phyloP scores from a whole-genome alignment of 2,888 invertebrate genomes.

The Melanostoma scalare region DNA sequence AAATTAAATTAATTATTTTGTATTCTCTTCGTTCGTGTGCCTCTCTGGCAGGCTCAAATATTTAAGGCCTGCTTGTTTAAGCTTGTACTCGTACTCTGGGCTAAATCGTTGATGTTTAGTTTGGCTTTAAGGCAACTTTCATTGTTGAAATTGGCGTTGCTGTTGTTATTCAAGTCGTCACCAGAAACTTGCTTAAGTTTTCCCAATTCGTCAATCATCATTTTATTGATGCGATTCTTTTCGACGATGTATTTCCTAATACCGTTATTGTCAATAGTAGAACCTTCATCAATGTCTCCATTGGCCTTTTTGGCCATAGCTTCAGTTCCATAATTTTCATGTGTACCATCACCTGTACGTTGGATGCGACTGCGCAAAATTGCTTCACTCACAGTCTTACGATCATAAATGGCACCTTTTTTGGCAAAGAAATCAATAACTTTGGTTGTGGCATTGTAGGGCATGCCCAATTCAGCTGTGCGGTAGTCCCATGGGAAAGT shows the following conservation, averaged over 20 bases:
- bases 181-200: constrained; percentile 62
- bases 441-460: constrained; percentile 85
- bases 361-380: constrained; percentile 83
- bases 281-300: constrained; percentile 53
- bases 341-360: constrained; percentile 87
- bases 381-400: constrained; percentile 79
- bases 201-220: constrained; percentile 71
- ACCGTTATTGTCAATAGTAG: constrained; percentile 54
- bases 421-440: constrained; percentile 86
- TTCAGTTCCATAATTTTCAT: constrained; percentile 82
- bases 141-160: constrained; percentile 47
- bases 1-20: constrained; percentile 46
- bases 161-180: constrained; percentile 74
- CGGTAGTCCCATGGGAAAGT: constrained; percentile 95
- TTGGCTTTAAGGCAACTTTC: constrained; percentile 53
- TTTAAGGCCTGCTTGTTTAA: constrained; percentile 67
- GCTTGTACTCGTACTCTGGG: constrained; percentile 61
- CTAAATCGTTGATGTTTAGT: constrained; percentile 55
- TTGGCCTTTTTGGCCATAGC: constrained; percentile 70
- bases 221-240: constrained; percentile 73
- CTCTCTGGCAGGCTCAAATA: constrained; percentile 31
- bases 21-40: constrained; percentile 20
- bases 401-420: constrained; percentile 83
- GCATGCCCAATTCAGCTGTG: constrained; percentile 88
- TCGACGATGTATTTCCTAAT: constrained; percentile 74